Evolutionary conservation across 2,797 vertebrate species (phyloP), one percentile per base, ranked within the genome.

Genomic region (Pseudochromis fuscus): DNA sequence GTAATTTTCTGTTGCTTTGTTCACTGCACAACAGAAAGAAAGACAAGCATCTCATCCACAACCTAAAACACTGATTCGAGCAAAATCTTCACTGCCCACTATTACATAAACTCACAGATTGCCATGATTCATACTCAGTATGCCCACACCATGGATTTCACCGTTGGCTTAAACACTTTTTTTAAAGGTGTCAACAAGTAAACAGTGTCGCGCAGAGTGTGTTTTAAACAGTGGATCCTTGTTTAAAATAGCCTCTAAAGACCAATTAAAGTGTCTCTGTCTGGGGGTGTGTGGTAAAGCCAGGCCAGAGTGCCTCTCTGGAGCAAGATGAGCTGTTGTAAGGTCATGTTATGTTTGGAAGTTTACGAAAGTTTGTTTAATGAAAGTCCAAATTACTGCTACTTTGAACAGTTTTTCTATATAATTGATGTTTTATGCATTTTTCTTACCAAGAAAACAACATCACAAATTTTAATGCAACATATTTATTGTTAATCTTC

Each of bases 181-280:
- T 75, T 66, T 5, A 0, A 72, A 88, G 64, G 81, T 87, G 73
- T 78, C 67, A 84, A 86, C 49, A 75, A 66, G 53, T 77, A 75
- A 87, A 84, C 70, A 49, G 53, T 66, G 58, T 79, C 24, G 1
- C 44, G 15, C 57, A 23, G 28, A 51, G 74, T 67, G 74, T 81
- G 60, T 86, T 84, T 77, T 51, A 55, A 85, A 74, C 67, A 64
- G 28, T 53, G 30, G 31, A 79, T 70, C 59, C 19, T 79, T 79
- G 51, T 77, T 79, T 48, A 45, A 71, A 82, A 72, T 21, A 64
- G 55, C 70, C 74, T 82, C 87, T 38, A 4, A 72, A 72, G 74
- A 79, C 82, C 88, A 89, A 83, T 89, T 80, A 80, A 64, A 79
- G 44, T 46, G 56, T 75, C 45, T 84, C 52, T 51, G 61, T 77